phyloP scores from a whole-genome alignment of 2,113 vertebrate genomes.

The Calidris pygmaea region DNA sequence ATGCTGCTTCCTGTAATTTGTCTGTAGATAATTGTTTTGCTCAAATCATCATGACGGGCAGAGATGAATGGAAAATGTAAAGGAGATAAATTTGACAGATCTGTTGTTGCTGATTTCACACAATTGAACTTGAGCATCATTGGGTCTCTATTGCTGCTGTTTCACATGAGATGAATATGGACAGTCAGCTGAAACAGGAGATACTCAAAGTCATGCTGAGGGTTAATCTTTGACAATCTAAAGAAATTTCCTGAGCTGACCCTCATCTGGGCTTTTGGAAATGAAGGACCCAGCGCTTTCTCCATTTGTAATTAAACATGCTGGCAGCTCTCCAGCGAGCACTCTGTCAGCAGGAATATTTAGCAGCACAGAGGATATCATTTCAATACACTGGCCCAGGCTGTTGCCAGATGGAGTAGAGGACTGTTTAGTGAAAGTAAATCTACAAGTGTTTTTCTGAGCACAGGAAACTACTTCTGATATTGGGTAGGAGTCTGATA shows the following conservation, averaged over 20 bases:
- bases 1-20: not conserved
- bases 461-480: not conserved
- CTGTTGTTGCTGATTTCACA: not conserved
- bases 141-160: not conserved
- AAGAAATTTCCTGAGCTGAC: conserved; percentile 20
- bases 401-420: conserved; percentile 13
- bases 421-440: not conserved
- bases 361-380: not conserved
- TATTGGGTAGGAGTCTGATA: not conserved
- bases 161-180: not conserved
- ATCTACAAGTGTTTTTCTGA: not conserved
- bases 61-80: not conserved
- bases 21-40: not conserved
- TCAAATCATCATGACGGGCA: not conserved
- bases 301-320: conserved; percentile 33
- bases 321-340: not conserved
- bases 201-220: not conserved
- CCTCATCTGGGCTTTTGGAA: conserved; percentile 29
- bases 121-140: not conserved
- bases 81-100: not conserved
- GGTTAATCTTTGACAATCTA: not conserved
- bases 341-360: not conserved
- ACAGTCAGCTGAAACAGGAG: not conserved
- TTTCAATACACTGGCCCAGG: not conserved
- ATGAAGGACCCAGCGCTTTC: not conserved